phyloP scores from a whole-genome alignment of 1,140 invertebrate genomes.

The Penaeus vannamei region DNA sequence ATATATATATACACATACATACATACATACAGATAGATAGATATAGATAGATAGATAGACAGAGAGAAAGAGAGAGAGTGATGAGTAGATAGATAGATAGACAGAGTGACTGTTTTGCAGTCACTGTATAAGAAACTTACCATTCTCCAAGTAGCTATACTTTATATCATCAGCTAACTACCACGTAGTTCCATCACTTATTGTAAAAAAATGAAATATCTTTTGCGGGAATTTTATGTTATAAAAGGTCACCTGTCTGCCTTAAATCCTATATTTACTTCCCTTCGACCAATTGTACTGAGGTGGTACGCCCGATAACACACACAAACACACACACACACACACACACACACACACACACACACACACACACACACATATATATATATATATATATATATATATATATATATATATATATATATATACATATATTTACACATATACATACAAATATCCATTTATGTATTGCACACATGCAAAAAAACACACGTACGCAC shows the following conservation, averaged over 20 bases:
- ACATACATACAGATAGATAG: neutral
- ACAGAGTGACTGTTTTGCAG: neutral
- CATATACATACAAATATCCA: no score
- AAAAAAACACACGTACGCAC: no score
- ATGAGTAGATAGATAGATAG: neutral
- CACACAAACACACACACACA: neutral
- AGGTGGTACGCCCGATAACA: neutral
- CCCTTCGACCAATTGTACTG: neutral
- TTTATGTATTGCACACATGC: no score
- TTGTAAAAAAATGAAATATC: no score
- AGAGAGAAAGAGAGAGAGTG: neutral
- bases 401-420: conserved; percentile 16
- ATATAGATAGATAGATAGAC: neutral
- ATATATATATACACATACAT: conserved; percentile 21
- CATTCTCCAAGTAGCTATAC: no score
- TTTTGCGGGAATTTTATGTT: no score
- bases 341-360: conserved; percentile 1
- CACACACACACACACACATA: conserved; percentile 20
- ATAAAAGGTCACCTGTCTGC: neutral
- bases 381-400: neutral
- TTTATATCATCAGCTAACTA: no score
- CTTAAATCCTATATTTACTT: neutral
- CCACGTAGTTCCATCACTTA: no score
- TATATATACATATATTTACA: no score
- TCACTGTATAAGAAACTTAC: neutral